Base-by-base conservation (phyloP, 2,113 vertebrate genomes). In the Eulacestoma nigropectus region DNA sequence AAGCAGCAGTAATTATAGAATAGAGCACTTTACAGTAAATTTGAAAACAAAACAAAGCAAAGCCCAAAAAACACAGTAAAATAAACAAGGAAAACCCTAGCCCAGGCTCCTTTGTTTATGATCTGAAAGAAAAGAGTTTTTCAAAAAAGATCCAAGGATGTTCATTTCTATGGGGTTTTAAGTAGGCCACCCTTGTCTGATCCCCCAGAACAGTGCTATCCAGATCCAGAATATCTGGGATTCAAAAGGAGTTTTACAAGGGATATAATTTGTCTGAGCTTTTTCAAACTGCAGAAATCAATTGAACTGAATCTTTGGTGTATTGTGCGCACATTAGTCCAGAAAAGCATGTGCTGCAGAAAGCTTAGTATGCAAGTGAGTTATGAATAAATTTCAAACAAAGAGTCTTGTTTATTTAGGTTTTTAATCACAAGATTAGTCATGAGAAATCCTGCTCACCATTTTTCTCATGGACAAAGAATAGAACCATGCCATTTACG, bases 401-500 rank as follows among this genome's bases (percentile, higher is more conserved):
- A 42, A 25, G 3, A 64, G 59, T 26, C 8, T 70, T 65, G 17
- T 56, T 95, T 69, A 22, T 46, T 78, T 39, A 44, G 6, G 3
- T 56, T 85, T 91, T 70, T 68, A 82, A 60, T 84, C 25, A 44
- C 4, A 49, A 39, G 23, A 29, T 81, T 76, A 76, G 39, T 93
- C 1, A 49, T 74, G 21, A 67, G 33, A 81, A 77, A 49, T 63
- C 11, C 39, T 56, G 8, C 16, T 91, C 41, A 33, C 10, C 4
- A 12, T 16, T 83, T 91, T 68, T 65, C 41, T 57, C 4, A 6
- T 13, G 73, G 41, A 27, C 5, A 72, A 50, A 63, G 27, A 65
- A 44, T 12, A 60, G 17, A 93, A 16, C 18, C 17, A 44, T 3
- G 1, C 1, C 1, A 8, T 80, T 64, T 37, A n/a, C 0, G 0